Conservation (phyloP, 2,113 vertebrate genomes). For the Ictidomys tridecemlineatus region DNA sequence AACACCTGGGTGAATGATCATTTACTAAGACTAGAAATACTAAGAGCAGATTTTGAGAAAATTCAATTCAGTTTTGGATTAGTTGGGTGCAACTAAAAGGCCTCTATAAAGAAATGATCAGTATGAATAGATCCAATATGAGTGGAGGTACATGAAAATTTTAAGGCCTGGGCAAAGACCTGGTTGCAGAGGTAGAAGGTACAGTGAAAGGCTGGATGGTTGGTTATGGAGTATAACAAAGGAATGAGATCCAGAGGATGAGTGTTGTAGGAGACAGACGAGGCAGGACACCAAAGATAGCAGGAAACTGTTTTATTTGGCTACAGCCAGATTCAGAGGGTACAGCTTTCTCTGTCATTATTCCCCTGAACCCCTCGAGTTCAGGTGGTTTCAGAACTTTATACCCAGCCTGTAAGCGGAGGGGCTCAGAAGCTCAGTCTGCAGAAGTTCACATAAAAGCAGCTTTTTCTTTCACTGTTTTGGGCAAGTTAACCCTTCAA, state of each 20-base stretch:
- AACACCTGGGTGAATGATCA: not conserved
- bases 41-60: not conserved
- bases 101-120: not conserved
- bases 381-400: no score
- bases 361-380: no score
- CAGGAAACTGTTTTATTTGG: no score
- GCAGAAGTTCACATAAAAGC: no score
- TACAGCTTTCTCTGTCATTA: no score
- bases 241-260: not conserved
- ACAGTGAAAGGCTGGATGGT: not conserved
- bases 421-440: no score
- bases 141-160: not conserved
- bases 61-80: not conserved
- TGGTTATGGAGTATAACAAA: not conserved
- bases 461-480: no score
- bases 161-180: not conserved
- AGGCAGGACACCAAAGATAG: no score
- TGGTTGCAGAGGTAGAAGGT: not conserved
- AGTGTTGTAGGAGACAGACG: no score
- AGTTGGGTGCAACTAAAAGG: not conserved
- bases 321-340: no score
- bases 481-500: no score
- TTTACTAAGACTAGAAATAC: not conserved
- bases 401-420: no score
- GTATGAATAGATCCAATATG: not conserved